A percentile compares a stretch with the other conserved stretches of the same genome.
These are phyloP conservation scores for Drosophila arizonae DNA, from an alignment of 1,140 invertebrate genomes.

Conservation along the genomic window DNA sequence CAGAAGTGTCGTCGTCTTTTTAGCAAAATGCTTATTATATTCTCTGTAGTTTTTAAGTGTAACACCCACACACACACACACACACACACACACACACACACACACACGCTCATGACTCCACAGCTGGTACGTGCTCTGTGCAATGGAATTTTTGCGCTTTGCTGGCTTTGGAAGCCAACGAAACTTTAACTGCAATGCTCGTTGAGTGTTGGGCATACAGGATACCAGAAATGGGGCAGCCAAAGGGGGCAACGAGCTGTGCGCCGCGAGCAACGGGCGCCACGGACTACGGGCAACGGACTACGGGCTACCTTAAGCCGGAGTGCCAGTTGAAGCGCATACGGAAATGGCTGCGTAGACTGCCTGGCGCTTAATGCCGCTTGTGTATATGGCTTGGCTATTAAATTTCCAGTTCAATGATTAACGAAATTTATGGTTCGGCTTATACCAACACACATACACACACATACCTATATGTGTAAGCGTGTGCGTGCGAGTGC, in stretches of 20 bases:
- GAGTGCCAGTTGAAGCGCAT: not conserved
- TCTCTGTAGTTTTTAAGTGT: slow-evolving; percentile 67
- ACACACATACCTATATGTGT: not conserved
- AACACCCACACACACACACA: not conserved
- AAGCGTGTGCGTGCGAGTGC: slow-evolving; percentile 46
- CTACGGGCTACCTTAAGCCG: slow-evolving; percentile 1
- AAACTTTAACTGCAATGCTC: slow-evolving; percentile 62
- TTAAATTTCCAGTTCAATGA: slow-evolving; percentile 81
- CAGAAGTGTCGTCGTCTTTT: slow-evolving; percentile 21
- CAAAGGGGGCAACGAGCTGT: not conserved
- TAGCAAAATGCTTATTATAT: slow-evolving; percentile 69
- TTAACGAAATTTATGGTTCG: slow-evolving; percentile 81
- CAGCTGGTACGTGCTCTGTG: slow-evolving; percentile 67
- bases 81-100: too few relatives aligned
- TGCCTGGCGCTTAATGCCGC: slow-evolving; percentile 43
- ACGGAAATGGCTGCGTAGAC: slow-evolving; percentile 10
- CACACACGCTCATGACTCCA: too few relatives aligned
- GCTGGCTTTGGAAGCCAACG: slow-evolving; percentile 6
- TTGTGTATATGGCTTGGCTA: slow-evolving; percentile 68
- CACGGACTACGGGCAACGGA: not conserved
- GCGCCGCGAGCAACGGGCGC: not conserved
- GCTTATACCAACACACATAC: slow-evolving; percentile 47
- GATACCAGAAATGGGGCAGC: slow-evolving; percentile 9
- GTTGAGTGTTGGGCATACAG: slow-evolving; percentile 8
- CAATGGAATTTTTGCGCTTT: slow-evolving; percentile 62